These are phyloP conservation scores for Eurytoma californica DNA, from an alignment of 2,888 invertebrate genomes.

Conservation along the genomic window DNA sequence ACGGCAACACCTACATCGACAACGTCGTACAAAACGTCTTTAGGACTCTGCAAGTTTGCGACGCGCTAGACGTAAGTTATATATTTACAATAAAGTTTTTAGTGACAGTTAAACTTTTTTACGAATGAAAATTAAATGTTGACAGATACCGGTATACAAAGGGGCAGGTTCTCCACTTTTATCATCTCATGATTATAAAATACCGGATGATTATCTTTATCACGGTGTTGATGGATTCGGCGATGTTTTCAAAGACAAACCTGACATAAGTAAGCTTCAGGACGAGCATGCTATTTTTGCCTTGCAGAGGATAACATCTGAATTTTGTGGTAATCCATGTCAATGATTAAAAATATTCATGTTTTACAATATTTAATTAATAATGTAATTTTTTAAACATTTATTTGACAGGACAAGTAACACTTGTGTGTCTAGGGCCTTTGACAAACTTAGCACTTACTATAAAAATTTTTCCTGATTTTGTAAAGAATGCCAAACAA, in stretches of 20 bases:
- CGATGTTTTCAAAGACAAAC: constrained; percentile 77
- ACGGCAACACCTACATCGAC: constrained; percentile 84
- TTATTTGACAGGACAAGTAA: constrained; percentile 77
- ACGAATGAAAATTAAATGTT: background rate
- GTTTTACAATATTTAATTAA: constrained; percentile 5
- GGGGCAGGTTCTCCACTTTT: constrained; percentile 78
- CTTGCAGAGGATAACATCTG: constrained; percentile 79
- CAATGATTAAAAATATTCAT: background rate
- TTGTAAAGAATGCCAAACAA: constrained; percentile 80
- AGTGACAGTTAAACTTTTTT: background rate
- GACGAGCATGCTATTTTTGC: constrained; percentile 79
- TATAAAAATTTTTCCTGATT: constrained; percentile 81
- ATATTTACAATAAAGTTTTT: too few species aligned
- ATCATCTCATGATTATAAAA: constrained; percentile 67
- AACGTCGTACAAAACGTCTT: constrained; percentile 84
- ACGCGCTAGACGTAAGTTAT: constrained; percentile 79
- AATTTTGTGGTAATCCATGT: constrained; percentile 75
- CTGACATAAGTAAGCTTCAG: constrained; percentile 75
- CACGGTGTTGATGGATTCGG: constrained; percentile 86
- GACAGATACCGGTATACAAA: constrained; percentile 83
- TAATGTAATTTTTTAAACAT: constrained; percentile 22
- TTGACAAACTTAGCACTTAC: constrained; percentile 88
- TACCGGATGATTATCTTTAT: constrained; percentile 73
- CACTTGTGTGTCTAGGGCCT: constrained; percentile 83
- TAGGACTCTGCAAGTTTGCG: constrained; percentile 79